Evolutionary conservation across 2,888 invertebrate species (phyloP).

Genomic region (Synergus gifuensis): DNA sequence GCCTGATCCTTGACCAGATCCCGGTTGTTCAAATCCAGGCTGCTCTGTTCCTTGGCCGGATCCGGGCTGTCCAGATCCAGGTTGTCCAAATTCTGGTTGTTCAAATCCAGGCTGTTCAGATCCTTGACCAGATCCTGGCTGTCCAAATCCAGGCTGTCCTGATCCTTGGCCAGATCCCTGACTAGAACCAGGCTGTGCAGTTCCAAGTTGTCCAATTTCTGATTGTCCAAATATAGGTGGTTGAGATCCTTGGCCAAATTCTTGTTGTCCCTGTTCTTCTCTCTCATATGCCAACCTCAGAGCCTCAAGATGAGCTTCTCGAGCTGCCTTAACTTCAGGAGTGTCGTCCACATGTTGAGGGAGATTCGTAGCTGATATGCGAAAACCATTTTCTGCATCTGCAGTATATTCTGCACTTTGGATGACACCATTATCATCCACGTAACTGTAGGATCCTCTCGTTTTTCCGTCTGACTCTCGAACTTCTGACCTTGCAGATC

Average conservation of each 20-base stretch:
- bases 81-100: not conserved
- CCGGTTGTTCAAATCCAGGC: constrained; percentile 40
- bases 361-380: constrained; percentile 77
- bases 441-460: constrained; percentile 77
- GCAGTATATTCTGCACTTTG: constrained; percentile 78
- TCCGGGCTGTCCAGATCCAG: constrained; percentile 40
- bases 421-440: constrained; percentile 76
- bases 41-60: constrained; percentile 45
- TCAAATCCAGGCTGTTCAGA: not conserved
- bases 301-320: constrained; percentile 71
- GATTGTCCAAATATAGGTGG: not conserved
- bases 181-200: not conserved
- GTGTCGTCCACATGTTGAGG: constrained; percentile 74
- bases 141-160: too few species aligned
- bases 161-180: not conserved
- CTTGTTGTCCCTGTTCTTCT: constrained; percentile 47
- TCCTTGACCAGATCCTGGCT: constrained; percentile 43
- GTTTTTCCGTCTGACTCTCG: constrained; percentile 75
- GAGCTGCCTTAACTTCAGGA: constrained; percentile 75
- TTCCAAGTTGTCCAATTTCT: not conserved
- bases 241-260: not conserved
- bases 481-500: constrained; percentile 73
- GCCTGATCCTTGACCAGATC: constrained; percentile 45
- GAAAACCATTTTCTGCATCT: constrained; percentile 77
- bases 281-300: constrained; percentile 69